A percentile compares a stretch with the other conserved stretches of the same genome.
Evolutionary conservation across 1,140 invertebrate species (phyloP).

Genomic region (Dysdera silvatica): DNA sequence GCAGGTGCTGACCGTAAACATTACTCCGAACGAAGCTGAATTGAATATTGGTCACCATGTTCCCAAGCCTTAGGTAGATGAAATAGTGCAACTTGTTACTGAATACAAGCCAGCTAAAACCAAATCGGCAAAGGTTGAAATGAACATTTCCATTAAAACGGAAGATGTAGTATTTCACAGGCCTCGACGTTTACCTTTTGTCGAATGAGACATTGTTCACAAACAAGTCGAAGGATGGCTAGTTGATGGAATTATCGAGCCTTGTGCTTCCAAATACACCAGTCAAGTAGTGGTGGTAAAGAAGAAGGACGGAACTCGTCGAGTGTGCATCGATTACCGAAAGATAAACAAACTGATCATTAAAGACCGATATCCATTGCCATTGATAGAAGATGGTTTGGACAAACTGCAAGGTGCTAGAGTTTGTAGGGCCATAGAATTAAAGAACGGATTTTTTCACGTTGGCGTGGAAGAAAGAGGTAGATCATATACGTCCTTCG

Average conservation of each 20-base stretch:
- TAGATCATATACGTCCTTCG: neutral
- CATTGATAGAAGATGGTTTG: neutral
- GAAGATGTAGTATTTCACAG: neutral
- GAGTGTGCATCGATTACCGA: neutral
- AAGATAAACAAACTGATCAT: neutral
- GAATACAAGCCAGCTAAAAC: too few species aligned
- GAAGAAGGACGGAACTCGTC: neutral
- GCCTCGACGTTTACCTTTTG: neutral
- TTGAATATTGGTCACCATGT: too few species aligned
- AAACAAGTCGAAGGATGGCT: conserved; percentile 2
- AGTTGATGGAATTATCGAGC: neutral
- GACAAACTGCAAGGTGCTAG: neutral
- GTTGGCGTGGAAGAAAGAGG: neutral
- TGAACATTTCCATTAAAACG: too few species aligned
- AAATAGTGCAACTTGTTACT: too few species aligned
- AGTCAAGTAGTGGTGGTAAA: neutral
- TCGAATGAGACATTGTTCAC: neutral
- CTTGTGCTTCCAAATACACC: neutral
- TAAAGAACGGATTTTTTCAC: conserved; percentile 9
- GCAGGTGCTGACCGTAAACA: too few species aligned
- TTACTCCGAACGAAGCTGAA: too few species aligned
- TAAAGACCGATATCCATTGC: neutral
- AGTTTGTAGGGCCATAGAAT: neutral
- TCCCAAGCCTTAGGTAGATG: too few species aligned
- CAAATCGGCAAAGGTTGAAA: too few species aligned